phyloP scores from a whole-genome alignment of 2,888 invertebrate species.

The Machimus rusticus region DNA sequence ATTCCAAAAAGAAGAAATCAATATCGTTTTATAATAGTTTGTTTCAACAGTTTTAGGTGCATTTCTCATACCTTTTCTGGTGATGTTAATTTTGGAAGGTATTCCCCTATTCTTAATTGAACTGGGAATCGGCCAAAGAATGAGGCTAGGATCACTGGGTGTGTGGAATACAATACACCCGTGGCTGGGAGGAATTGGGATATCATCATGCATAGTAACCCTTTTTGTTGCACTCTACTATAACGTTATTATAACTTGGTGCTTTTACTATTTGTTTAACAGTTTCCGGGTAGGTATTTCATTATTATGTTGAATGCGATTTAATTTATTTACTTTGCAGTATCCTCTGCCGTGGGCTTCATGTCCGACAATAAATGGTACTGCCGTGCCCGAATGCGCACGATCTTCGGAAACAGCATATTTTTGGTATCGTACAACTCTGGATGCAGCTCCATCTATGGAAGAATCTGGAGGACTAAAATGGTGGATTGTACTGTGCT shows the following conservation, averaged over 20 bases:
- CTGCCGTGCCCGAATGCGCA: constrained; percentile 75
- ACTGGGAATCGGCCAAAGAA: constrained; percentile 92
- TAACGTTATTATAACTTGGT: constrained; percentile 97
- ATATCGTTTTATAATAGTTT: background rate
- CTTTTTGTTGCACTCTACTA: constrained; percentile 94
- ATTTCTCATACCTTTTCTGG: constrained; percentile 91
- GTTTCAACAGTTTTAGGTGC: constrained; percentile 73
- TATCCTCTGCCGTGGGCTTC: constrained; percentile 83
- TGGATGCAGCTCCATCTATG: constrained; percentile 87
- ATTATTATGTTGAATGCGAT: background rate
- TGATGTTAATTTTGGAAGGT: constrained; percentile 92
- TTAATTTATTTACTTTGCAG: constrained; percentile 62
- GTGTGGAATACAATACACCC: constrained; percentile 98
- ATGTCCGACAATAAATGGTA: constrained; percentile 77
- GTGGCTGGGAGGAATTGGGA: constrained; percentile 91
- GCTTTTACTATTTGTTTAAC: constrained; percentile 91
- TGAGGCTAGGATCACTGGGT: constrained; percentile 88
- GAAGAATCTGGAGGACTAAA: constrained; percentile 84
- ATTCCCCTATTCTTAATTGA: constrained; percentile 93
- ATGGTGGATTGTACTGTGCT: constrained; percentile 92
- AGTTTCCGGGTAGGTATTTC: constrained; percentile 79
- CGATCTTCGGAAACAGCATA: constrained; percentile 88
- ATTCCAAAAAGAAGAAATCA: background rate
- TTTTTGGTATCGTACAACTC: constrained; percentile 90
- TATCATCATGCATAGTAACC: constrained; percentile 90